These are phyloP conservation scores for Hirtodrosophila trivittata DNA, from an alignment of 2,888 invertebrate genomes.

Conservation along the genomic window DNA sequence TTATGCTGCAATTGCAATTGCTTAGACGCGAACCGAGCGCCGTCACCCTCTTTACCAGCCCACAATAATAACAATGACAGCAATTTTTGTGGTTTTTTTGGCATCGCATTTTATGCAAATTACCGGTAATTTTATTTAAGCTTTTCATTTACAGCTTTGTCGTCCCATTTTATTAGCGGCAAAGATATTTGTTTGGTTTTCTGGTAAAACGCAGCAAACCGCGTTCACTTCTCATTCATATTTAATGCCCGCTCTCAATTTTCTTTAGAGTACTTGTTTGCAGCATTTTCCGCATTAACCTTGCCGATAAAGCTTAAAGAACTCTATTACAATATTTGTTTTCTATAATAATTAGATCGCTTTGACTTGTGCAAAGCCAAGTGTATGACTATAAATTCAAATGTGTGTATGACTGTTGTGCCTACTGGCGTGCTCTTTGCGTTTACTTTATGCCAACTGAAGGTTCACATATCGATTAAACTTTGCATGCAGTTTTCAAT, in stretches of 20 bases:
- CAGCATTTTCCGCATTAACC: constrained; percentile 63
- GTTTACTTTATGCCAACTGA: constrained; percentile 31
- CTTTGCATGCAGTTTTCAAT: constrained; percentile 74
- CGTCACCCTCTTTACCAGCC: constrained; percentile 47
- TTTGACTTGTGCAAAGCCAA: background rate
- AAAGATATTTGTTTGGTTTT: constrained; percentile 40
- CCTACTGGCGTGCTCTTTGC: constrained; percentile 11
- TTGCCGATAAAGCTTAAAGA: too few relatives aligned
- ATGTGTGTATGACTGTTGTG: background rate
- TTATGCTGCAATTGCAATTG: constrained; percentile 58
- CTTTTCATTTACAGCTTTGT: constrained; percentile 73
- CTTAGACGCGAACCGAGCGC: constrained; percentile 45
- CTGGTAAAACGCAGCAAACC: constrained; percentile 54
- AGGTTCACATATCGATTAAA: constrained; percentile 63
- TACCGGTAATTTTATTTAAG: constrained; percentile 65
- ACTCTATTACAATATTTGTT: too few relatives aligned
- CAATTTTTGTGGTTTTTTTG: constrained; percentile 48
- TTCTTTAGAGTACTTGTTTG: constrained; percentile 62
- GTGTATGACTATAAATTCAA: background rate
- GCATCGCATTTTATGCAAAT: constrained; percentile 67
- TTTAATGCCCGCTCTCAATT: constrained; percentile 53
- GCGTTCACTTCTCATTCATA: constrained; percentile 56
- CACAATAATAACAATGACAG: constrained; percentile 20
- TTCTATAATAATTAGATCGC: background rate
- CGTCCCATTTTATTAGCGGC: constrained; percentile 64